Conservation (phyloP, 53 echinoderm and acorn worm species). For the Echinarachnius parma region DNA sequence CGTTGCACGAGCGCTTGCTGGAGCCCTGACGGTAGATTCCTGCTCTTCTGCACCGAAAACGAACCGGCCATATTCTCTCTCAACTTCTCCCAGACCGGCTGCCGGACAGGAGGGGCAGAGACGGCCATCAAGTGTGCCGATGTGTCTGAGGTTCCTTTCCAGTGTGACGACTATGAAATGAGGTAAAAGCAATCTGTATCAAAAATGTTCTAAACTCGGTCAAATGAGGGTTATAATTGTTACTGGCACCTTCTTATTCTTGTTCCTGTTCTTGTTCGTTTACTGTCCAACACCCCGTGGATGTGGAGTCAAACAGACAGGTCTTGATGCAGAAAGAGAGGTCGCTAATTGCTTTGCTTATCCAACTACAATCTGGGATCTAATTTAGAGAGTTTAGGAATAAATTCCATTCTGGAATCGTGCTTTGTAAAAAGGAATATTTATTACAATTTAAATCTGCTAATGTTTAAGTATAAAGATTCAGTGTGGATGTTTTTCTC, state of each 20-base stretch:
- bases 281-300: no score
- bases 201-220: no score
- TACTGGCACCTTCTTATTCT: no score
- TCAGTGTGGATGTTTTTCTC: background rate
- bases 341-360: no score
- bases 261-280: no score
- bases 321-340: no score
- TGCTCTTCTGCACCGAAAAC: conserved; percentile 74
- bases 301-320: no score
- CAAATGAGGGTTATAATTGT: no score
- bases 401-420: no score
- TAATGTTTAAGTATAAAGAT: background rate
- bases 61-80: conserved; percentile 81
- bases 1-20: conserved; percentile 86
- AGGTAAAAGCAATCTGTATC: conserved; percentile 45
- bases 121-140: conserved; percentile 77
- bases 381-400: no score
- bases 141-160: conserved; percentile 58
- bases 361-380: no score
- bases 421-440: no score
- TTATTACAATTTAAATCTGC: background rate
- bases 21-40: conserved; percentile 76
- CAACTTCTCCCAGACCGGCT: conserved; percentile 65
- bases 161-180: conserved; percentile 45
- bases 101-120: conserved; percentile 58